Evolutionary conservation across 2,113 vertebrate species (phyloP).

Genomic region (Bucco capensis): DNA sequence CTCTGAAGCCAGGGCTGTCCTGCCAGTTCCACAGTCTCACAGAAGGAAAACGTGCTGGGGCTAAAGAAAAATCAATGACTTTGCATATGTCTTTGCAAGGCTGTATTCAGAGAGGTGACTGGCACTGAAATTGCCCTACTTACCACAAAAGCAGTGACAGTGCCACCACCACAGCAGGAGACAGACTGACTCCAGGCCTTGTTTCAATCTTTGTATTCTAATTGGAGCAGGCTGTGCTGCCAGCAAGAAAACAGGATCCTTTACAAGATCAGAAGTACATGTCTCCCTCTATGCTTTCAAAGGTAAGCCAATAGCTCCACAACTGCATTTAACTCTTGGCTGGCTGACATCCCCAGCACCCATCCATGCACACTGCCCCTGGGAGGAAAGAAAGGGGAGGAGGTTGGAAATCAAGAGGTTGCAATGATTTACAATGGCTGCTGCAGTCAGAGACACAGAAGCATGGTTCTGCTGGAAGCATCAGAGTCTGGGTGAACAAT

Average conservation of each 20-base stretch:
- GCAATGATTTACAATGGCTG: not conserved
- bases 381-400: not conserved
- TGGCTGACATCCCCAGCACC: not conserved
- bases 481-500: not conserved
- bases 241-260: slow-evolving; percentile 16
- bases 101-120: slow-evolving; percentile 28
- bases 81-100: slow-evolving; percentile 35
- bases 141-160: slow-evolving; percentile 32
- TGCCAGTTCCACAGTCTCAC: slow-evolving; percentile 29
- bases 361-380: not conserved
- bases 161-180: not conserved
- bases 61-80: slow-evolving; percentile 50
- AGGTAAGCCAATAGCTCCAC: not conserved
- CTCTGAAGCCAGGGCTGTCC: slow-evolving; percentile 20
- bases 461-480: not conserved
- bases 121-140: slow-evolving; percentile 31
- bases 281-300: not conserved
- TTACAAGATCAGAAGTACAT: not conserved
- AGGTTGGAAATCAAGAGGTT: not conserved
- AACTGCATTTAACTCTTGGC: not conserved
- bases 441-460: not conserved
- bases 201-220: not conserved
- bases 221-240: slow-evolving; percentile 28
- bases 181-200: not conserved
- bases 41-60: not conserved